Evolutionary conservation across 2,888 invertebrate species (phyloP), one percentile per base, ranked within the genome.

Genomic region (Biston stratarius): DNA sequence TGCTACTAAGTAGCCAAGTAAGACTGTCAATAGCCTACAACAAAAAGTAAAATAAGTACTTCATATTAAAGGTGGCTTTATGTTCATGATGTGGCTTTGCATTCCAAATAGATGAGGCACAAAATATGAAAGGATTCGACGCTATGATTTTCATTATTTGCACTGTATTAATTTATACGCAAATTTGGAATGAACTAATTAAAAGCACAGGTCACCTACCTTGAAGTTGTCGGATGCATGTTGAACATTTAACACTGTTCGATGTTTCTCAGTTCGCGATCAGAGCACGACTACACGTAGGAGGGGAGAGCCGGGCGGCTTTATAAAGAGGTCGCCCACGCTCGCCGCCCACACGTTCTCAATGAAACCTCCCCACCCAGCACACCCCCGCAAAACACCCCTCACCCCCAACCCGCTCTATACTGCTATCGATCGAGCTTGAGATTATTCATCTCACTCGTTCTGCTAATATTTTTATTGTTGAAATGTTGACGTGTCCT

Each of bases 321-420:
- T 88, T 92, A 91, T 91, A 93, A 89, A 84, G 90, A 87, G 79
- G 79, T 86, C 92, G 91, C 93, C 91, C 91, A 91, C 93, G 92
- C 90, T 75, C 87, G 82, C 89, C 95, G 95, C 95, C 95, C 94
- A 95, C 95, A 95, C 95, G 94, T 94, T 95, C 95, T 96, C 94
- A 95, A 96, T 96, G 96, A 96, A 95, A 92, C 87, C 75, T 79
- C 80, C 80, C 83, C 73, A n/a, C 76, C 74, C 79, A 74, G 65
- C 65, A 71, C 67, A 64, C 75, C 80, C 81, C 80, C 73, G 76
- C 77, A 71, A 75, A 73, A 77, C 76, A 83, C 77, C 78, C 71
- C 75, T 71, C 71, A 72, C 77, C 81, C 78, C 79, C 81, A 76
- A 79, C 82, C 83, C 84, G 78, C 85, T 80, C 80, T 78, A 81